phyloP scores from a whole-genome alignment of 2,797 vertebrate genomes.

The Buphagus erythrorhynchus region DNA sequence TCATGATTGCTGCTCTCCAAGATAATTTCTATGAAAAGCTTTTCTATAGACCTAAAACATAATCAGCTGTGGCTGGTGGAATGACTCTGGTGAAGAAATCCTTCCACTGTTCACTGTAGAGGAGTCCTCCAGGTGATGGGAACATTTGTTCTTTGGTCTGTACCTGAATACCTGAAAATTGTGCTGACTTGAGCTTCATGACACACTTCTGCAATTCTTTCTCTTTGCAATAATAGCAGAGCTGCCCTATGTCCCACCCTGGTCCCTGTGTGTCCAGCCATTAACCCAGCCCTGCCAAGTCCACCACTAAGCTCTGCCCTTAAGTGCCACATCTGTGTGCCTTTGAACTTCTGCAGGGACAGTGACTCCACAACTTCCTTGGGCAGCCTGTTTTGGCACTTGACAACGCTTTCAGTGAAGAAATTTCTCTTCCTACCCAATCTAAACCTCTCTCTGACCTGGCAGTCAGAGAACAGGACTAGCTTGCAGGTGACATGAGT shows the following conservation, averaged over 20 bases:
- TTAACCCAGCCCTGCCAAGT: neutral
- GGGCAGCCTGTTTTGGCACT: neutral
- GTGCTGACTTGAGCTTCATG: neutral
- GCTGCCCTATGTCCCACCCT: neutral
- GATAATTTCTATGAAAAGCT: neutral
- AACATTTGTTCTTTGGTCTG: neutral
- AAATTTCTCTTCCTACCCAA: neutral
- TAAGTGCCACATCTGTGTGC: fast-evolving
- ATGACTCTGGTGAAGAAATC: neutral
- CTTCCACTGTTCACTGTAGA: neutral
- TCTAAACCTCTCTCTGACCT: neutral
- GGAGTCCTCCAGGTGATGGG: neutral
- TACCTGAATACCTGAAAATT: neutral
- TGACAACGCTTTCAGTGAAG: neutral
- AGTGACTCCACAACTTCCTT: neutral
- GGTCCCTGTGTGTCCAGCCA: neutral
- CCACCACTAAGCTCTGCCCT: neutral
- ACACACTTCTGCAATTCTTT: neutral
- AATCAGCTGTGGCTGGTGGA: neutral
- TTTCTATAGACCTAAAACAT: neutral
- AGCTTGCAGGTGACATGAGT: neutral
- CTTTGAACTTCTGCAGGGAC: neutral
- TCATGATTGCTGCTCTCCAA: neutral
- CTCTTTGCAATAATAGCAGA: neutral
- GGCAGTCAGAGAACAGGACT: neutral